Percentiles rank a stretch among this genome's conserved stretches.
These are phyloP conservation scores for Dexiosoma caninum DNA, from an alignment of 2,888 invertebrate species.

Conservation along the genomic window DNA sequence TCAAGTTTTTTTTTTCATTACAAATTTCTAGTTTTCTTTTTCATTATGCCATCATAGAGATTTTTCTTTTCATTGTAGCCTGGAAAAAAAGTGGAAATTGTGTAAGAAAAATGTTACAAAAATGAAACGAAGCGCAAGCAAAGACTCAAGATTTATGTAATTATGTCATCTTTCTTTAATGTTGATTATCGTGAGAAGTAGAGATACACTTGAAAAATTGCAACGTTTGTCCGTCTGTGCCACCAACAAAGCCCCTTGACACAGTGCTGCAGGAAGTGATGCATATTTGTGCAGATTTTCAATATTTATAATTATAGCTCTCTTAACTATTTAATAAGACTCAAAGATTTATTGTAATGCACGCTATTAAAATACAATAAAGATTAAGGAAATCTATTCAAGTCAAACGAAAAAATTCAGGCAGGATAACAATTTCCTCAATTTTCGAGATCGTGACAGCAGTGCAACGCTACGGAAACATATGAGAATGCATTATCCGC, in stretches of 20 bases:
- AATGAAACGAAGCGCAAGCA: slow-evolving; percentile 6
- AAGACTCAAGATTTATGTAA: slow-evolving; percentile 37
- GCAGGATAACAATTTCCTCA: too few species aligned
- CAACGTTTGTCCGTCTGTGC: not conserved
- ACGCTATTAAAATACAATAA: too few species aligned
- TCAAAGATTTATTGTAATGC: too few species aligned
- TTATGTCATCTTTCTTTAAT: slow-evolving; percentile 51
- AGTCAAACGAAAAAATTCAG: too few species aligned
- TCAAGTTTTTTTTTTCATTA: slow-evolving; percentile 1
- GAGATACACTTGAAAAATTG: not conserved
- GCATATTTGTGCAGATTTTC: not conserved
- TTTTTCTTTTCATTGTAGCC: slow-evolving; percentile 1
- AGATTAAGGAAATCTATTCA: not conserved
- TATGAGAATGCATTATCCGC: too few species aligned
- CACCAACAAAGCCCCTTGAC: not conserved
- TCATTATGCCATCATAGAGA: slow-evolving; percentile 18
- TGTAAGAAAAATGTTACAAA: not conserved
- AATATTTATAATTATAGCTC: not conserved
- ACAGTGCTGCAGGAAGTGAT: slow-evolving; percentile 2
- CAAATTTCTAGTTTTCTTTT: slow-evolving; percentile 27
- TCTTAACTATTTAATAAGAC: not conserved
- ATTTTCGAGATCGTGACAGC: too few species aligned
- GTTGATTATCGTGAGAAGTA: slow-evolving; percentile 46
- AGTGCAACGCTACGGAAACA: too few species aligned
- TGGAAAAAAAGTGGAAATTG: not conserved